Conservation (phyloP, 2,113 vertebrate species). For the Cinclus cinclus region DNA sequence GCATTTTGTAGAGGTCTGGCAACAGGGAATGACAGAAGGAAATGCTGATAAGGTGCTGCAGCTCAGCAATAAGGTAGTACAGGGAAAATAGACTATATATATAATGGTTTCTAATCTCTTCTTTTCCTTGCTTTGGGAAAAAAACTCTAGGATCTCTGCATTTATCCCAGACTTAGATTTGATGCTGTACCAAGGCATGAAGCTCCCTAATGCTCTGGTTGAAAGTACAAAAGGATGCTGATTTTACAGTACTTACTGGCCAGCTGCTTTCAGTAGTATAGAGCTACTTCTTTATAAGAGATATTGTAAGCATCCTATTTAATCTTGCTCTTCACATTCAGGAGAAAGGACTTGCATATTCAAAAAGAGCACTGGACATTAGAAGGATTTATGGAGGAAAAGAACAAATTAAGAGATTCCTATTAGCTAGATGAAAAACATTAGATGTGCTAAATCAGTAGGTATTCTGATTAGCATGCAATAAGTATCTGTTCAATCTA, state of each 20-base stretch:
- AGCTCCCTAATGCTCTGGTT: not conserved
- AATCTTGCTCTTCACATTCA: slow-evolving; percentile 6
- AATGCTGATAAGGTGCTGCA: not conserved
- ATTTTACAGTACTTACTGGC: not conserved
- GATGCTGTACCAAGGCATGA: not conserved
- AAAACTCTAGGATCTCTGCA: not conserved
- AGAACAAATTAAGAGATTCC: not conserved
- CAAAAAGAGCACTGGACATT: slow-evolving; percentile 1
- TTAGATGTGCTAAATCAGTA: slow-evolving; percentile 11
- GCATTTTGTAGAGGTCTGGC: not conserved
- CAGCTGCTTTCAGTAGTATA: not conserved
- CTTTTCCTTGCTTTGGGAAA: not conserved
- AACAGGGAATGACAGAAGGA: not conserved
- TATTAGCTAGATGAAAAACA: not conserved
- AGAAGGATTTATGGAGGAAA: not conserved
- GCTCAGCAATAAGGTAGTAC: not conserved
- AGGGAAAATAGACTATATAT: not conserved
- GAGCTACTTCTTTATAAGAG: not conserved
- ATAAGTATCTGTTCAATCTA: not conserved
- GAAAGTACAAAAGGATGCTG: not conserved
- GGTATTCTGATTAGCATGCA: slow-evolving; percentile 10
- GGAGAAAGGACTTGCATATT: slow-evolving; percentile 1
- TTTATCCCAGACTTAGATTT: slow-evolving; percentile 3
- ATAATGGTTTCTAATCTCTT: not conserved
- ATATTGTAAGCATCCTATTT: not conserved